These are phyloP conservation scores for Geopemphigus sp. DNA, from an alignment of 1,140 invertebrate genomes.

Conservation along the genomic window DNA sequence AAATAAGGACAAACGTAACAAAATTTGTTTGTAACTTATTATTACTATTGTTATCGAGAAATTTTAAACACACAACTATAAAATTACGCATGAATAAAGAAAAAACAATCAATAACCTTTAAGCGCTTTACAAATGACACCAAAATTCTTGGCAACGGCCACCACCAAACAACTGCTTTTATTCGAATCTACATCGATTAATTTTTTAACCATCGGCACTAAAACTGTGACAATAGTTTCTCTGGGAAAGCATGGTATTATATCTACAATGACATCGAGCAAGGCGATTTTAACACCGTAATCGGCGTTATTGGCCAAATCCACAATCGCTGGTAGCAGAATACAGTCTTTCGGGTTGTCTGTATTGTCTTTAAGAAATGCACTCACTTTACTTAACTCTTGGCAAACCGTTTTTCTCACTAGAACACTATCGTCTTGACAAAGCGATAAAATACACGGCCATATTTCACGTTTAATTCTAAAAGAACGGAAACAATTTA, in stretches of 20 bases:
- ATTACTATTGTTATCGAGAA: neutral
- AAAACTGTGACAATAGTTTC: constrained; percentile 19
- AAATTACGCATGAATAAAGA: neutral
- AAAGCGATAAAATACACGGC: constrained; percentile 46
- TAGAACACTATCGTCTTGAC: constrained; percentile 39
- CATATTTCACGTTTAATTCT: constrained; percentile 48
- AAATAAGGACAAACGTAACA: neutral
- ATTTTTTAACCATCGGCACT: constrained; percentile 33
- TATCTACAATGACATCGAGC: constrained; percentile 34
- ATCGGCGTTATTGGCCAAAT: constrained; percentile 46
- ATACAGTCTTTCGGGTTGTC: constrained; percentile 28
- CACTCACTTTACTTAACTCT: constrained; percentile 37
- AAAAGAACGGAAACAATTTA: neutral
- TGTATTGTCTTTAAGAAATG: constrained; percentile 30
- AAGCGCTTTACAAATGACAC: constrained; percentile 17
- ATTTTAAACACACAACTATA: neutral
- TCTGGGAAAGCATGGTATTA: constrained; percentile 36
- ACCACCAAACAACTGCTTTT: neutral
- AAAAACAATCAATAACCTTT: constrained; percentile 20
- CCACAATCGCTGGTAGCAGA: constrained; percentile 36
- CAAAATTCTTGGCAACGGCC: constrained; percentile 18
- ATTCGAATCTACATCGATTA: constrained; percentile 22
- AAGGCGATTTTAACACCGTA: constrained; percentile 30
- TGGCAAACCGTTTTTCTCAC: constrained; percentile 42
- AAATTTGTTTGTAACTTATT: neutral